Evolutionary conservation across 2,888 invertebrate species (phyloP).

Genomic region (Alloplasta piceator): DNA sequence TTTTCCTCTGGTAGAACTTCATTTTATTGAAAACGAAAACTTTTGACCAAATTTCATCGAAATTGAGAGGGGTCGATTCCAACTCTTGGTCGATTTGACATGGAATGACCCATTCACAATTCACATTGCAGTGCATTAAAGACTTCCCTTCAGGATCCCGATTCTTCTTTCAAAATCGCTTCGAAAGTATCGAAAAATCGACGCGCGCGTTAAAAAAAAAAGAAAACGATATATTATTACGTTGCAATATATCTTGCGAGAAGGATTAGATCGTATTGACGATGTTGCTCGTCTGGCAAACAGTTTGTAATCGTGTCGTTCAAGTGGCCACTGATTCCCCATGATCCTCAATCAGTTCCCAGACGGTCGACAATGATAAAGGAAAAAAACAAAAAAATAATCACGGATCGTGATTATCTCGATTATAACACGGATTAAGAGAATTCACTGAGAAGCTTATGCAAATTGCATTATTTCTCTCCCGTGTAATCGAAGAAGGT

Average conservation of each 20-base stretch:
- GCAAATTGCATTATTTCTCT: constrained; percentile 38
- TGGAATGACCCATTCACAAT: too few relatives aligned
- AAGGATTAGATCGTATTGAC: constrained; percentile 23
- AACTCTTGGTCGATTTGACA: too few relatives aligned
- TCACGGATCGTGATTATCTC: constrained; percentile 26
- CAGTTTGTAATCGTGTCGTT: constrained; percentile 50
- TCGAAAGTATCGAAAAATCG: too few relatives aligned
- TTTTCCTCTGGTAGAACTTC: too few relatives aligned
- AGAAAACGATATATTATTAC: constrained; percentile 7
- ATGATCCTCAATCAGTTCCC: constrained; percentile 36
- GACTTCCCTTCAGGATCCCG: too few relatives aligned
- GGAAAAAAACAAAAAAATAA: background rate
- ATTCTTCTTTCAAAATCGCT: too few relatives aligned
- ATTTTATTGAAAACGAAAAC: too few relatives aligned
- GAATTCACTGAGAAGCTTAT: constrained; percentile 19
- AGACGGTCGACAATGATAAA: constrained; percentile 6
- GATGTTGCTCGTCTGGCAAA: constrained; percentile 48
- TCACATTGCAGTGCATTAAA: too few relatives aligned
- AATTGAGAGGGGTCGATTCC: too few relatives aligned
- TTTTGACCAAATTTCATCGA: too few relatives aligned
- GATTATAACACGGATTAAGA: constrained; percentile 39
- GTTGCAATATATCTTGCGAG: background rate
- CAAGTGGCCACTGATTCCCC: constrained; percentile 55
- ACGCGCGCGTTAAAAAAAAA: too few relatives aligned
- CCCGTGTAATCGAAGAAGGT: background rate